Percentiles rank a stretch among this genome's conserved stretches.
Conservation (phyloP, 1,140 invertebrate genomes). For the Halesus radiatus region DNA sequence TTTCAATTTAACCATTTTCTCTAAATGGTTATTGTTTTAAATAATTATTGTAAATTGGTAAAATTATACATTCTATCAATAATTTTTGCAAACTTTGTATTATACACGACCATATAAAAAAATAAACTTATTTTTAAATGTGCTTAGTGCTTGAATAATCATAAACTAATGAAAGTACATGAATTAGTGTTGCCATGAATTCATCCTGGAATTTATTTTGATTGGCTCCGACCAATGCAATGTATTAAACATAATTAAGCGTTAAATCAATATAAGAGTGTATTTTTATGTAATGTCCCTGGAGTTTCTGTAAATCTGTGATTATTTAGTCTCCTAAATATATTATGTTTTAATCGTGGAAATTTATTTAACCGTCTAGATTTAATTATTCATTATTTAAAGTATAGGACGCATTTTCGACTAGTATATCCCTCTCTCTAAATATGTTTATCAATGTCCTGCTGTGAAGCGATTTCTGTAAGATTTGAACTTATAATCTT, state of each 20-base stretch:
- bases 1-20: no score
- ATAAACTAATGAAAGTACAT: not conserved
- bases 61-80: no score
- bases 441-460: no score
- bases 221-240: constrained; percentile 22
- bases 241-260: constrained; percentile 7
- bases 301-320: constrained; percentile 36
- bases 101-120: not conserved
- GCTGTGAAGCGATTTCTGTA: no score
- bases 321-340: not conserved
- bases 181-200: not conserved
- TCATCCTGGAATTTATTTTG: not conserved
- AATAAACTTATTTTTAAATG: not conserved
- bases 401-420: no score
- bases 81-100: not conserved
- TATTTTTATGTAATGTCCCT: constrained; percentile 22
- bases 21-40: no score
- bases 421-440: no score
- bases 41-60: no score
- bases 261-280: constrained; percentile 3
- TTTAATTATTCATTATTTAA: no score
- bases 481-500: no score
- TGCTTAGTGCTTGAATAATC: no score
- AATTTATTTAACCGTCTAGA: no score
- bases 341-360: not conserved